These are phyloP conservation scores for Eucidaris tribuloides DNA, from an alignment of 35 echinoderm and acorn worm species.

Conservation along the genomic window DNA sequence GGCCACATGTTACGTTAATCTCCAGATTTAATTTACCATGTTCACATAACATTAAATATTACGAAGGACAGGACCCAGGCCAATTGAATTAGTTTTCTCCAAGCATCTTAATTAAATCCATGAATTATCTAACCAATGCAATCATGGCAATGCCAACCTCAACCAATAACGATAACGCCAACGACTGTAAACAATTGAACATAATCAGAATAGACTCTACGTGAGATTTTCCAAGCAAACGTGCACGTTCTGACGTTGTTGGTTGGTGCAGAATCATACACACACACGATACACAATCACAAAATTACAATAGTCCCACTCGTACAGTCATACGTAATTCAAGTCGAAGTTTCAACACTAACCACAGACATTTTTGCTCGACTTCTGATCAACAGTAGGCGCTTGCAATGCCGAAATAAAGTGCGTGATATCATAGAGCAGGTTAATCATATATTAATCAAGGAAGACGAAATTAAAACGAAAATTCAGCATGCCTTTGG, in stretches of 20 bases:
- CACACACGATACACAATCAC: background rate
- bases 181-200: background rate
- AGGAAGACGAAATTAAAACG: constrained; percentile 3
- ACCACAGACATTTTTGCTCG: constrained; percentile 37
- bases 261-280: background rate
- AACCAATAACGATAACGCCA: too few species aligned
- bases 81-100: too few species aligned
- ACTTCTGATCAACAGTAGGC: constrained; percentile 19
- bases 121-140: too few species aligned
- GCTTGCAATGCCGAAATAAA: constrained; percentile 32
- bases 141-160: too few species aligned
- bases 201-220: background rate
- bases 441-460: background rate
- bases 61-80: too few species aligned
- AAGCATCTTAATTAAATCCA: too few species aligned
- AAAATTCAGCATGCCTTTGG: constrained; percentile 65
- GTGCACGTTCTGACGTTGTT: background rate
- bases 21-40: too few species aligned
- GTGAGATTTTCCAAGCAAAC: background rate
- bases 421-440: constrained; percentile 28
- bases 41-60: too few species aligned
- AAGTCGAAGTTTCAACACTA: background rate
- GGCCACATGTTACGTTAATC: too few species aligned
- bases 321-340: background rate
- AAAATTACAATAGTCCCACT: background rate